phyloP scores from a whole-genome alignment of 2,888 invertebrate species.

The Dynastes hyllus region DNA sequence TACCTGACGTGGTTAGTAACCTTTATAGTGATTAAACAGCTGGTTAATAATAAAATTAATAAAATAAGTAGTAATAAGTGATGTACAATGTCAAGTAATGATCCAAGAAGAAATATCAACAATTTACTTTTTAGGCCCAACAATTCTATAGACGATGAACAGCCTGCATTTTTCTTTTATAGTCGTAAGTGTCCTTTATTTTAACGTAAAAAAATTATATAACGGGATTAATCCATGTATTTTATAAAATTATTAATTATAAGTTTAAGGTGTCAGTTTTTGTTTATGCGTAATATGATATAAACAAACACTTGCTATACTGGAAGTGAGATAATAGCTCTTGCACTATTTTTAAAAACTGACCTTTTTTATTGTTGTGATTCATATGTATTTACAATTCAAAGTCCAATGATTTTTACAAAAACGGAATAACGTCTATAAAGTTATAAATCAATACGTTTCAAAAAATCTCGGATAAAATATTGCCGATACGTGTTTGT shows the following conservation, averaged over 20 bases:
- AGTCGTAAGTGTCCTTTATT: slow-evolving; percentile 25
- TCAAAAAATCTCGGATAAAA: neutral
- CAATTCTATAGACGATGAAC: slow-evolving; percentile 28
- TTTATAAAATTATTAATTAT: too few species aligned
- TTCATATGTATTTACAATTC: slow-evolving; percentile 2
- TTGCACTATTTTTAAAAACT: neutral
- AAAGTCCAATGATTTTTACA: neutral
- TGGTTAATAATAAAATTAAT: neutral
- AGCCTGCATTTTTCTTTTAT: slow-evolving; percentile 26
- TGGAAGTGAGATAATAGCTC: neutral
- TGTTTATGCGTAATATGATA: too few species aligned
- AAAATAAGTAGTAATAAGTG: slow-evolving; percentile 5
- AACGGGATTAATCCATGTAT: neutral
- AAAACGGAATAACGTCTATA: neutral
- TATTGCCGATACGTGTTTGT: neutral
- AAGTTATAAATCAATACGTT: slow-evolving; percentile 4
- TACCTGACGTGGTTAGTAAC: slow-evolving; percentile 2
- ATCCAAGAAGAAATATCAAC: slow-evolving; percentile 34
- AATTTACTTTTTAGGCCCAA: slow-evolving; percentile 37
- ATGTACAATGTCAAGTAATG: slow-evolving; percentile 32
- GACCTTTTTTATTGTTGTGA: slow-evolving; percentile 16
- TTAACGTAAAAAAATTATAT: slow-evolving; percentile 2
- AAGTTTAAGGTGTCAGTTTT: neutral
- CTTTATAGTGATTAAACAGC: slow-evolving; percentile 10
- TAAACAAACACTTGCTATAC: neutral